Percentiles rank a stretch among this genome's conserved stretches.
phyloP scores from a whole-genome alignment of 2,797 vertebrate species.

The Tiaroga cobitis region DNA sequence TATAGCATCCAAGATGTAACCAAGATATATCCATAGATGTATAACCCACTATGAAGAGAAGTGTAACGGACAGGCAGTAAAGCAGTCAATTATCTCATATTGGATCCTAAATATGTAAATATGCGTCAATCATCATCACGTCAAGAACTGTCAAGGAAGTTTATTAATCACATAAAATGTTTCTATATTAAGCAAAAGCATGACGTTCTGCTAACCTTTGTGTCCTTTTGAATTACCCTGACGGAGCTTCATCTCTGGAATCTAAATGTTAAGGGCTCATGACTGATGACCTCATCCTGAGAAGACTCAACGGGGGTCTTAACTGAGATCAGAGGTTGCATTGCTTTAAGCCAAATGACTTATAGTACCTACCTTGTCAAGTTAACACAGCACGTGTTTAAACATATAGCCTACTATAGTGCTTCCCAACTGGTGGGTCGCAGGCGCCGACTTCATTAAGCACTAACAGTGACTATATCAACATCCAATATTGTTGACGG shows the following conservation, averaged over 20 bases:
- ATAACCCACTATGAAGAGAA: neutral
- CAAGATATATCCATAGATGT: neutral
- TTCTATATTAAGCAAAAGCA: constrained; percentile 44
- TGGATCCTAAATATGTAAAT: neutral
- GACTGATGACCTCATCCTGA: constrained; percentile 34
- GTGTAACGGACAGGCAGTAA: neutral
- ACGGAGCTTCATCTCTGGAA: neutral
- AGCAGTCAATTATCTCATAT: neutral
- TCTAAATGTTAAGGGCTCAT: constrained; percentile 36
- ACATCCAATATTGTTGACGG: neutral
- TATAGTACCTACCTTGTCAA: neutral
- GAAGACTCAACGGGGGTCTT: neutral
- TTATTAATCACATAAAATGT: constrained; percentile 7
- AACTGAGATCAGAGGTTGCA: constrained; percentile 3
- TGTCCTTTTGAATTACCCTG: constrained; percentile 24
- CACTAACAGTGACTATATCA: neutral
- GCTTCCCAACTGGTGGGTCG: neutral
- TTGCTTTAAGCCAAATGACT: neutral
- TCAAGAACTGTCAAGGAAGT: neutral
- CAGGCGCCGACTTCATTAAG: neutral
- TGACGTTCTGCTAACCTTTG: constrained; percentile 24
- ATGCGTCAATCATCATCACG: constrained; percentile 1
- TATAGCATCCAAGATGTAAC: neutral
- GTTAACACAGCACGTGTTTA: constrained; percentile 1
- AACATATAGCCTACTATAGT: neutral